These are phyloP conservation scores for Microtus obscurus DNA, from an alignment of 2,797 vertebrate species.

Conservation along the genomic window DNA sequence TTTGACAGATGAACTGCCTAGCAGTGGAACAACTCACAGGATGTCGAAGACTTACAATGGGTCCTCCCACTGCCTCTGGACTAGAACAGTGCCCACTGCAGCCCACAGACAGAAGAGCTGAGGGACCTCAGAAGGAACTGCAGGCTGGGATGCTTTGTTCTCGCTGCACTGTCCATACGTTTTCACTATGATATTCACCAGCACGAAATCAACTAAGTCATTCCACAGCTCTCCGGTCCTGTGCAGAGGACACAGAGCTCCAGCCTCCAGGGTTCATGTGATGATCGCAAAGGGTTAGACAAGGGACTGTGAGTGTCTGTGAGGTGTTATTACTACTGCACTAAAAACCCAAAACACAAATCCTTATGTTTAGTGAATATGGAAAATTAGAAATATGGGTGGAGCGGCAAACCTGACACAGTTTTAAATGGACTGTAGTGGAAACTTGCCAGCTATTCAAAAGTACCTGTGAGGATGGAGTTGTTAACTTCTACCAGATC, in stretches of 20 bases:
- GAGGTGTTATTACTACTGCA: neutral
- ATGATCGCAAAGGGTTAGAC: neutral
- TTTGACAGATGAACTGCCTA: neutral
- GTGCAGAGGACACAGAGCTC: slow-evolving; percentile 10
- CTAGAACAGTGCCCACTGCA: neutral
- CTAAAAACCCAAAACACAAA: neutral
- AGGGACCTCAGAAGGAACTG: neutral
- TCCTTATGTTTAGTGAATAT: slow-evolving; percentile 32
- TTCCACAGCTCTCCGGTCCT: neutral
- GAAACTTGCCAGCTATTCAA: slow-evolving; percentile 46
- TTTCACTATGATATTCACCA: slow-evolving; percentile 29
- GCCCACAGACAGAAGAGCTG: neutral
- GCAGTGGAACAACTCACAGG: neutral
- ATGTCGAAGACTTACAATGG: neutral
- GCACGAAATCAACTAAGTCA: slow-evolving; percentile 31
- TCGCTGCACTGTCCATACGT: neutral
- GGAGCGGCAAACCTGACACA: neutral
- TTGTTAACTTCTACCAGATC: slow-evolving; percentile 92
- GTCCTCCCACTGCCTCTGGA: neutral
- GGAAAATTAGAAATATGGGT: slow-evolving; percentile 34
- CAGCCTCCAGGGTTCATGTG: neutral
- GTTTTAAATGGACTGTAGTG: slow-evolving; percentile 44
- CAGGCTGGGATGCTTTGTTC: neutral
- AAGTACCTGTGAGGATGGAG: slow-evolving; percentile 89
- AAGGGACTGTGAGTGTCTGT: neutral